A percentile compares a stretch with the other conserved stretches of the same genome.
Conservation (phyloP, 2,797 vertebrate genomes). For the Sternarchorhynchus goeldii region DNA sequence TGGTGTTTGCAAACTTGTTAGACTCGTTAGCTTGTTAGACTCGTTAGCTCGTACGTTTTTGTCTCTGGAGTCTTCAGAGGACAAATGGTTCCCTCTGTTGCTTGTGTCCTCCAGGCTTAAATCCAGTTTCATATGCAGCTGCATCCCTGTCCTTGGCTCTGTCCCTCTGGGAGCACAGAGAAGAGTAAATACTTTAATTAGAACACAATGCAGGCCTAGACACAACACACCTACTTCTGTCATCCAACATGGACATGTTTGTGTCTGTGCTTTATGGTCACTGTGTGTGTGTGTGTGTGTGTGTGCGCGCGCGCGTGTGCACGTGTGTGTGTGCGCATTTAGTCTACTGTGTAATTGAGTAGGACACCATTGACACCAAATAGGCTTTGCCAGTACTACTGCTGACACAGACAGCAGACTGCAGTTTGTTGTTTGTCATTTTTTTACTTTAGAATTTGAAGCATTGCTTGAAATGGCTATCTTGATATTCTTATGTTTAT, state of each 20-base stretch:
- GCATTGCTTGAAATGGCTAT: neutral
- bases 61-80: slow-evolving; percentile 15
- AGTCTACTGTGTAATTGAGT: neutral
- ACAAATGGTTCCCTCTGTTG: neutral
- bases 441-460: neutral
- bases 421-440: neutral
- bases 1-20: too few relatives aligned
- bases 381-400: neutral
- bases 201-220: slow-evolving; percentile 11
- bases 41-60: neutral
- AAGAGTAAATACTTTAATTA: slow-evolving; percentile 41
- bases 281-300: neutral
- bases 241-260: neutral
- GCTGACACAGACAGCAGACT: neutral
- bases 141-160: slow-evolving; percentile 34
- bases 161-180: slow-evolving; percentile 34
- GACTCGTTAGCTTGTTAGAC: neutral
- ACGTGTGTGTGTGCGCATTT: neutral
- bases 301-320: too few relatives aligned
- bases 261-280: slow-evolving; percentile 5
- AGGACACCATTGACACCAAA: neutral
- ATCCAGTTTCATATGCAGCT: slow-evolving; percentile 31
- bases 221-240: slow-evolving; percentile 13
- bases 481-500: neutral
- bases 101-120: slow-evolving; percentile 20